A percentile compares a stretch with the other conserved stretches of the same genome.
Conservation (phyloP, 2,888 invertebrate species). For the Acanthosoma haemorrhoidale region DNA sequence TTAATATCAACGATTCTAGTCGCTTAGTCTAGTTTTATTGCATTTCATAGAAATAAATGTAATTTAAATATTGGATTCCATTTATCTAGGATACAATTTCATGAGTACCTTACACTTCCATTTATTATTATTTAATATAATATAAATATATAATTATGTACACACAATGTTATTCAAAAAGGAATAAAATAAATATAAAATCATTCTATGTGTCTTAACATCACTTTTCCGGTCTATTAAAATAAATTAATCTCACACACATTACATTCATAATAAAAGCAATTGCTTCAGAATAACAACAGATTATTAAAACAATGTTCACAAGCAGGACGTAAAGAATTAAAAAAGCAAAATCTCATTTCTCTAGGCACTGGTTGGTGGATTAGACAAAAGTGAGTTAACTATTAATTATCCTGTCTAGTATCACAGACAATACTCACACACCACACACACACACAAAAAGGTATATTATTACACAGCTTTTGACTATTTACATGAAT, state of each 20-base stretch:
- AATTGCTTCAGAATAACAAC: neutral
- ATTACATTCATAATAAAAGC: neutral
- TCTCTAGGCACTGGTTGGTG: neutral
- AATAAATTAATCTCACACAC: neutral
- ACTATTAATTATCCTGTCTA: conserved; percentile 18
- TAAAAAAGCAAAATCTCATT: neutral
- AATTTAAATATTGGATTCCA: neutral
- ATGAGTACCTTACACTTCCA: neutral
- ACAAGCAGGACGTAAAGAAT: neutral
- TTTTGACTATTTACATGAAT: neutral
- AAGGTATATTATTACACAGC: neutral
- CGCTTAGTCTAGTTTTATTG: neutral
- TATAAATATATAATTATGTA: neutral
- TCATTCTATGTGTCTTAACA: neutral
- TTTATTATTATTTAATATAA: neutral
- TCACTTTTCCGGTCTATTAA: neutral
- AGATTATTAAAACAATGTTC: neutral
- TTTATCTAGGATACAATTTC: neutral
- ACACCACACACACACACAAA: neutral
- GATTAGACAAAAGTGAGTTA: neutral
- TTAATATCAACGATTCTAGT: neutral
- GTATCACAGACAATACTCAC: conserved; percentile 25
- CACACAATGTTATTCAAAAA: neutral
- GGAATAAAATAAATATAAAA: neutral
- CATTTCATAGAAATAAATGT: neutral